Conservation (phyloP, 2,888 invertebrate species). For the Lampropteryx suffumata region DNA sequence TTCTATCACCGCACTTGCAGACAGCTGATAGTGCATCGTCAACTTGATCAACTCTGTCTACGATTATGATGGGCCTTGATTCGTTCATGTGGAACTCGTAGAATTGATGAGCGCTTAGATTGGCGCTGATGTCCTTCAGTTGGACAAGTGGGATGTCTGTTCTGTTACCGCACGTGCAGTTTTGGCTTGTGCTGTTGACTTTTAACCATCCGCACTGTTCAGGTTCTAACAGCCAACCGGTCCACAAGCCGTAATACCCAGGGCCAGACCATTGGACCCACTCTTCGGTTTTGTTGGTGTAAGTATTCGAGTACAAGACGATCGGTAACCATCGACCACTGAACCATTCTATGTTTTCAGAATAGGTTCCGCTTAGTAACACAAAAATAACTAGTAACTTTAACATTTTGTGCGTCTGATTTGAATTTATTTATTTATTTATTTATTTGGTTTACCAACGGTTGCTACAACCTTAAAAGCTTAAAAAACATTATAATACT, state of each 20-base stretch:
- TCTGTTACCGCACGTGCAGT: constrained; percentile 4
- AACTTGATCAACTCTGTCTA: neutral
- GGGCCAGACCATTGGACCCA: neutral
- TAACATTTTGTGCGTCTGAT: neutral
- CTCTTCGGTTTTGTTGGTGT: constrained; percentile 1
- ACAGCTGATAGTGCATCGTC: neutral
- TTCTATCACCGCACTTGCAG: constrained; percentile 1
- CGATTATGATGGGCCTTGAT: constrained; percentile 1
- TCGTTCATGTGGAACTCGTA: constrained; percentile 5
- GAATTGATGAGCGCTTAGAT: neutral
- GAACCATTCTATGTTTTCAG: constrained; percentile 1
- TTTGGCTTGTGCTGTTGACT: neutral
- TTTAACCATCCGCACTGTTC: constrained; percentile 6
- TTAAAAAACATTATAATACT: no score
- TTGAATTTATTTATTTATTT: neutral
- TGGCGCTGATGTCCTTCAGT: neutral
- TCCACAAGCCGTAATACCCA: constrained; percentile 1
- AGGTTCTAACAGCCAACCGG: constrained; percentile 1
- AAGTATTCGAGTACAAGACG: neutral
- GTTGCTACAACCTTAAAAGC: no score
- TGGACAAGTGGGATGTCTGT: neutral
- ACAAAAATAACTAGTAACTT: constrained; percentile 2
- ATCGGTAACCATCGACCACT: constrained; percentile 5
- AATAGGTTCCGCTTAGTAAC: neutral
- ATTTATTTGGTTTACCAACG: no score